Percentiles rank a stretch among this genome's conserved stretches.
phyloP scores from a whole-genome alignment of 2,113 vertebrate genomes.

The Cebidichthys violaceus region DNA sequence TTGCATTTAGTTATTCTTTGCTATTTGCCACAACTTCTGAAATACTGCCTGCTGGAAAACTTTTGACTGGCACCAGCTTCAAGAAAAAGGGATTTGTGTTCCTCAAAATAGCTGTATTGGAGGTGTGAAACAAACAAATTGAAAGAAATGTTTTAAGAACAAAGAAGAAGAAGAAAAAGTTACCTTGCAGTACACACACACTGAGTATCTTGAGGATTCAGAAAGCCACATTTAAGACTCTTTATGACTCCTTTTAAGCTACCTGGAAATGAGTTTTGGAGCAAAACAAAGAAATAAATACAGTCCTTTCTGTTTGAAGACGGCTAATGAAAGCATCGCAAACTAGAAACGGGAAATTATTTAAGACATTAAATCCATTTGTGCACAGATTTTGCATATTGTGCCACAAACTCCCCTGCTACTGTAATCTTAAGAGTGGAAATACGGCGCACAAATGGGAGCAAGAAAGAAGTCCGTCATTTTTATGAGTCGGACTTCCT shows the following conservation, averaged over 20 bases:
- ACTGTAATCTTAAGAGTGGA: slow-evolving; percentile 15
- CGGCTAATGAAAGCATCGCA: slow-evolving; percentile 10
- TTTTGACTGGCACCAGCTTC: slow-evolving; percentile 4
- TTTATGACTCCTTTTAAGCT: slow-evolving; percentile 15
- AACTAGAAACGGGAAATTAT: background rate
- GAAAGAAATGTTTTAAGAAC: background rate
- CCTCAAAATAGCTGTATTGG: background rate
- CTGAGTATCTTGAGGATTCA: slow-evolving; percentile 44
- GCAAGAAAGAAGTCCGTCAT: slow-evolving; percentile 37
- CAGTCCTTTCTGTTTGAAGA: slow-evolving; percentile 44
- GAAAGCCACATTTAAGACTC: slow-evolving; percentile 38
- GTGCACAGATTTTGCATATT: slow-evolving; percentile 5
- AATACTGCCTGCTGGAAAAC: background rate
- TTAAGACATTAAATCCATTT: background rate
- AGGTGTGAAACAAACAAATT: slow-evolving; percentile 12
- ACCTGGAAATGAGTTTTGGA: slow-evolving; percentile 15
- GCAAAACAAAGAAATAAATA: background rate
- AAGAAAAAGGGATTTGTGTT: background rate
- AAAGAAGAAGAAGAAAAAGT: slow-evolving; percentile 3
- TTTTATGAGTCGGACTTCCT: slow-evolving; percentile 64
- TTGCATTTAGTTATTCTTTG: background rate
- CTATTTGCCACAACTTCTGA: background rate
- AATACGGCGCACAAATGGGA: background rate
- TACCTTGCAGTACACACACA: background rate
- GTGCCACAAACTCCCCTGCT: background rate